Evolutionary conservation across 2,797 vertebrate genomes (phyloP), one percentile per base, ranked within the genome.

Genomic region (Calcarius lapponicus): DNA sequence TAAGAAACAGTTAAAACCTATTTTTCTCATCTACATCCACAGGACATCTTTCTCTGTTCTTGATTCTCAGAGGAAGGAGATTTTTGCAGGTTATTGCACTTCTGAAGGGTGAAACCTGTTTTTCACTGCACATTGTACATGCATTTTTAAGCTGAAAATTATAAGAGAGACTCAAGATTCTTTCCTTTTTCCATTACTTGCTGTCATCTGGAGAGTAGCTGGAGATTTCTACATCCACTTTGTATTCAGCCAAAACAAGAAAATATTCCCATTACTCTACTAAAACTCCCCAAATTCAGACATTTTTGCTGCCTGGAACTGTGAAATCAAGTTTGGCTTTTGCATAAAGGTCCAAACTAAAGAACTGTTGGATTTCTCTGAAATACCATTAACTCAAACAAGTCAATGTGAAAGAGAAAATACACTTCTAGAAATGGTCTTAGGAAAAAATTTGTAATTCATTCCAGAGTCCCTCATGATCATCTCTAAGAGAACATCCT

Each of bases 91-190:
- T 57, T 76, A 38, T 48, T 66, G 17, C 28, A 45, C 5, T 62
- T 78, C 20, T 45, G 26, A 89, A 80, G 7, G 2, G 9, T n/a
- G 82, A 75, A 73, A 13, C 14, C 7, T 58, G 10, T 26, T 85
- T 82, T 70, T 66, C n/a, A 40, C 24, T 56, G 9, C 28, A 19
- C 14, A 0, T 0, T 22, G 80, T 12, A 32, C 13, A 24, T 48
- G 3, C 13, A 20, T 78, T 85, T n/a, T 82, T 56, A 70, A 64
- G 10, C 22, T 80, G 45, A 50, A 80, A 82, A 60, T 69, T 25
- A 72, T n/a, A 14, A 56, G 9, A 60, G 6, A 64, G 6, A n/a
- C 11, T 64, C 36, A 70, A 51, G 16, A 26, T 81, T 91, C 32
- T 70, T 91, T 76, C 28, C 10, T 36, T 76, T 87, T 78, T 31